Evolutionary conservation across 2,113 vertebrate species (phyloP).

Genomic region (Nymphicus hollandicus): DNA sequence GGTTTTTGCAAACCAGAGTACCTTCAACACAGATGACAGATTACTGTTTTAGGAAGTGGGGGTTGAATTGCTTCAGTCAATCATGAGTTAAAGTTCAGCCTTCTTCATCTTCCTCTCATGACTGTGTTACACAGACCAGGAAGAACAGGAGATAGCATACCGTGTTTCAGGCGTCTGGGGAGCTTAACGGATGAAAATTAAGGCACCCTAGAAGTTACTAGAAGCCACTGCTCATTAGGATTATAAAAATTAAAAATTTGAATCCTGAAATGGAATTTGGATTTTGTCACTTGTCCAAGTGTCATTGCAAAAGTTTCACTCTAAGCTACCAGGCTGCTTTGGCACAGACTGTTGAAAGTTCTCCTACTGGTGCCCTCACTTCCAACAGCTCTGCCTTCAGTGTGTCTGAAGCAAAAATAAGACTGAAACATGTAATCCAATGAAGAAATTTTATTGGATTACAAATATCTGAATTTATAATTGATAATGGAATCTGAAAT

Average conservation of each 20-base stretch:
- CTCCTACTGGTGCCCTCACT: neutral
- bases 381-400: neutral
- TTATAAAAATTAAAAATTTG: neutral
- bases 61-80: neutral
- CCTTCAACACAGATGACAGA: neutral
- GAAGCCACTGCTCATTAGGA: neutral
- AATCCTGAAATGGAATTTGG: neutral
- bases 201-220: neutral
- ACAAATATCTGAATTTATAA: neutral
- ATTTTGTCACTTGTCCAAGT: neutral
- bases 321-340: neutral
- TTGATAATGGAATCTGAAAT: neutral
- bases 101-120: neutral
- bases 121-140: neutral
- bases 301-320: neutral
- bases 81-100: neutral
- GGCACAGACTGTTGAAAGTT: neutral
- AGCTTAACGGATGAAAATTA: neutral
- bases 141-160: neutral
- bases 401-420: neutral
- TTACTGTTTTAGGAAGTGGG: neutral
- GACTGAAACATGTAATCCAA: neutral
- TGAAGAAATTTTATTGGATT: neutral
- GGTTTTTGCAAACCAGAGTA: neutral
- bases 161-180: neutral